Conservation (phyloP, 2,113 vertebrate genomes). For the Psephotus haematonotus region DNA sequence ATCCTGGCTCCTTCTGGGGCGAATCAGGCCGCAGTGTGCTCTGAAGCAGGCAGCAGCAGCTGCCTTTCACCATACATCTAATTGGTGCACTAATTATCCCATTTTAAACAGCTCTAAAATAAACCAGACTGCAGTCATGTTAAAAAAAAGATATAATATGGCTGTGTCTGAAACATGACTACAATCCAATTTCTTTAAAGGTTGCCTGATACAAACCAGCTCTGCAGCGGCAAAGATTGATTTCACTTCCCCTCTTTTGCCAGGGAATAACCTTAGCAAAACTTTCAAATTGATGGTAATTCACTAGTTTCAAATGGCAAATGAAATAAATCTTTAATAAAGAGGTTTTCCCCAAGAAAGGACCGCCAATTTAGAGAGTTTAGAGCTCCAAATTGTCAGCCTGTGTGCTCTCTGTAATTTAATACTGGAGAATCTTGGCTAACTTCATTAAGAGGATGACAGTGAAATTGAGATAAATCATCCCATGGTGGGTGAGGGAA, state of each 20-base stretch:
- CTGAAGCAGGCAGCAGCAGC: background rate
- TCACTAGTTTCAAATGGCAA: conserved; percentile 37
- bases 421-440: conserved; percentile 30
- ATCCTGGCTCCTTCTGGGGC: accelerated
- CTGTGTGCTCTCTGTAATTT: conserved; percentile 40
- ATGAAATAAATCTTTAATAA: conserved; percentile 58
- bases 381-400: background rate
- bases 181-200: conserved; percentile 49
- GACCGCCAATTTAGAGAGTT: background rate
- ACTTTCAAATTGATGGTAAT: conserved; percentile 35
- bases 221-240: background rate
- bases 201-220: background rate
- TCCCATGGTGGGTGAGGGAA: background rate
- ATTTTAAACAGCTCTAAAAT: background rate
- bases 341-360: conserved; percentile 34
- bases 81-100: background rate
- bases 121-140: background rate
- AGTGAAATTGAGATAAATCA: conserved; percentile 45
- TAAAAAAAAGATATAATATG: background rate
- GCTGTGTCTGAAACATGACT: background rate
- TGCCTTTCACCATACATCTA: background rate
- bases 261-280: conserved; percentile 35
- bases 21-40: accelerated
- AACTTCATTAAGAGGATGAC: conserved; percentile 42
- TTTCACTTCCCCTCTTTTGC: conserved; percentile 3